Evolutionary conservation across 2,888 invertebrate genomes (phyloP), one percentile per base, ranked within the genome.

Genomic region (Calephelis perditalis): DNA sequence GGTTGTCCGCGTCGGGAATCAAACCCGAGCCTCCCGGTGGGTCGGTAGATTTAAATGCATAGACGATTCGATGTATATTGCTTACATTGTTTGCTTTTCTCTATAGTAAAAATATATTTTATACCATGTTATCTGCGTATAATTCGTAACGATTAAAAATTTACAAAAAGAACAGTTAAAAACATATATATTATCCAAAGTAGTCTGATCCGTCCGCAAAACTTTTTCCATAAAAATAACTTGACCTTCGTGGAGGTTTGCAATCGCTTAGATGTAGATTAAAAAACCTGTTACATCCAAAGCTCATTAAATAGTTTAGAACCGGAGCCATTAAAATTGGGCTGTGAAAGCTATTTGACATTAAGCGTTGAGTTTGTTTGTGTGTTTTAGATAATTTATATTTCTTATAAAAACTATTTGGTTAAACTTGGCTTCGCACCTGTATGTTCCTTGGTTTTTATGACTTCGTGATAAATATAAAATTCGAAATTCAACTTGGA

Each of bases 261-360:
- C 57, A 57, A 45, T 45, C 44, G 35, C 45, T 36, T 8, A 57
- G 45, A 45, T 57, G 36, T 57, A 26, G 35, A 44, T 57, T 44
- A 43, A 44, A 45, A 44, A 45, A 45, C 45, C 45, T 44, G 45
- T 57, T 40, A 40, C 40, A 45, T 7, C 57, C 45, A 35, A 44
- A 45, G 56, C 52, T 52, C 52, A 52, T 52, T 52, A 52, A 52
- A 52, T 52, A 52, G 52, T 52, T 45, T 15, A 44, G 44, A 45
- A 57, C 57, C 45, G 57, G 57, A 36, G 57, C 57, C 57, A 57
- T 57, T 57, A 57, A 57, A 57, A 57, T 57, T 57, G 57, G 57
- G 45, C 57, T 35, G 45, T 35, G 57, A 52, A 52, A 52, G 52
- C 52, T 52, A 52, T 52, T 52, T 52, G 52, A 52, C 52, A 52